These are phyloP conservation scores for Tolmerus cingulatus DNA, from an alignment of 2,888 invertebrate species.

Conservation along the genomic window DNA sequence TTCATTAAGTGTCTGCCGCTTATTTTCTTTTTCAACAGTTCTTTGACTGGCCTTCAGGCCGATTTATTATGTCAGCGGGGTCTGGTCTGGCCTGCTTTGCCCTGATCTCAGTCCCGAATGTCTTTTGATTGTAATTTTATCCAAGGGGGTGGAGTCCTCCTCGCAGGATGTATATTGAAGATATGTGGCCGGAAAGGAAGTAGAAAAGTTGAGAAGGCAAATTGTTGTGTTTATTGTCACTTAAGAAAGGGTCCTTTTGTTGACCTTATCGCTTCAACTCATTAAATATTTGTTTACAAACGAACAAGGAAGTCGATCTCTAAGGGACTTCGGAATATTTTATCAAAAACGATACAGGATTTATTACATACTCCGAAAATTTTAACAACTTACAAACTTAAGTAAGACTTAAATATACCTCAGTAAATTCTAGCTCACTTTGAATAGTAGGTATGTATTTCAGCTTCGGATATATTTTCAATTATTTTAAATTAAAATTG, in stretches of 20 bases:
- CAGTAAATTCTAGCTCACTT: too few relatives aligned
- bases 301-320: neutral
- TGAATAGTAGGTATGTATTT: too few relatives aligned
- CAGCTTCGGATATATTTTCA: too few relatives aligned
- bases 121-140: neutral
- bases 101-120: slow-evolving; percentile 1
- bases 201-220: neutral
- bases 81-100: neutral
- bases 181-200: neutral
- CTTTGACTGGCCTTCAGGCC: neutral
- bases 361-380: neutral
- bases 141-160: neutral
- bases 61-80: slow-evolving; percentile 14
- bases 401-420: neutral
- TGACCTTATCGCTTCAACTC: neutral
- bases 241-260: slow-evolving; percentile 11
- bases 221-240: slow-evolving; percentile 15
- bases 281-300: slow-evolving; percentile 9
- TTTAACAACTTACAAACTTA: neutral
- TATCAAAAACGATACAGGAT: neutral
- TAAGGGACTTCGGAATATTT: neutral
- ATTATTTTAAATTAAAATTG: too few relatives aligned
- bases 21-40: slow-evolving; percentile 25
- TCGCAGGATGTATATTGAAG: neutral
- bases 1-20: slow-evolving; percentile 34